Percentiles rank a stretch among this genome's conserved stretches.
Evolutionary conservation across 92 coral and sea anemone genomes (phyloP).

Genomic region (Siderastrea radians): DNA sequence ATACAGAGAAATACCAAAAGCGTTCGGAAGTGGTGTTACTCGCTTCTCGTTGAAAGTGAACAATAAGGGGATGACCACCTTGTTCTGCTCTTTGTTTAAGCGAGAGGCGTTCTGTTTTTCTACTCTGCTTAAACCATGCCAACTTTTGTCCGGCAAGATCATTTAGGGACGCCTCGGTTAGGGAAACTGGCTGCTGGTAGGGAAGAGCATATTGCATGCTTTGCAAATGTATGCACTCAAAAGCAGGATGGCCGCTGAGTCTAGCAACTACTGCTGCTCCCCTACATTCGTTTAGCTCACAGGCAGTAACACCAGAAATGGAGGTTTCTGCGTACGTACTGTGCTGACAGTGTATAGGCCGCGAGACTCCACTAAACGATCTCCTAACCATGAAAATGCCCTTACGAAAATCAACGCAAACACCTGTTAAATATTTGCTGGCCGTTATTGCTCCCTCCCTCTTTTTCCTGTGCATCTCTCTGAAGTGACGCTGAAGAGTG

Average conservation of each 20-base stretch:
- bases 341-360: constrained; percentile 57
- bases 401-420: constrained; percentile 59
- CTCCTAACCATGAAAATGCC: constrained; percentile 60
- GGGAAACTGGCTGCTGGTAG: not conserved
- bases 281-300: constrained; percentile 58
- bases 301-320: constrained; percentile 19
- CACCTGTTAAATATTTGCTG: constrained; percentile 36
- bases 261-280: constrained; percentile 44
- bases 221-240: constrained; percentile 54
- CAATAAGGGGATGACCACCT: not conserved
- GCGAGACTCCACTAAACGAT: constrained; percentile 52
- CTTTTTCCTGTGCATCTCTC: constrained; percentile 40
- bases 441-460: constrained; percentile 19
- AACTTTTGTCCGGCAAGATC: not conserved
- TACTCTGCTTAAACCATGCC: constrained; percentile 18
- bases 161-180: not conserved
- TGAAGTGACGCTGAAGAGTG: constrained; percentile 48
- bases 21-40: not conserved
- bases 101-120: not conserved
- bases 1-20: constrained; percentile 23
- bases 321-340: not conserved
- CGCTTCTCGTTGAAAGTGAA: not conserved
- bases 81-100: not conserved
- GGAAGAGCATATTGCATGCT: constrained; percentile 57
- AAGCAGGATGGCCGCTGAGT: constrained; percentile 60